These are phyloP conservation scores for Megaustenia siamemsis DNA, from an alignment of 2,888 invertebrate genomes.

Conservation along the genomic window DNA sequence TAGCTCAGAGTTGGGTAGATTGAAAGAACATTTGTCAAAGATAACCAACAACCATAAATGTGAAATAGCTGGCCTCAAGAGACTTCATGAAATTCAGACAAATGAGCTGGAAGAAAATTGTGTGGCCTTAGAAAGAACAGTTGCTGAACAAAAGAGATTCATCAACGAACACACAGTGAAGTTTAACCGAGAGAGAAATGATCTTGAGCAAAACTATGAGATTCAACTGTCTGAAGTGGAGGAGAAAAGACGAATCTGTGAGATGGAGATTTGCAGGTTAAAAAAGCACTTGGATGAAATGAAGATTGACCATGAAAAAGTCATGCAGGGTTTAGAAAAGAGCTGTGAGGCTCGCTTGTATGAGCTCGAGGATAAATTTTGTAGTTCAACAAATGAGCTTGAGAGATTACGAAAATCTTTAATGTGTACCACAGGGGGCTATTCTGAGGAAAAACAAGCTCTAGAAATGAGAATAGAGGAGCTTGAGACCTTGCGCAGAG, in stretches of 20 bases:
- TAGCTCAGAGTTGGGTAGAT: slow-evolving; percentile 45
- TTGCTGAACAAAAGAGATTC: slow-evolving; percentile 49
- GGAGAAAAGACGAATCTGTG: slow-evolving; percentile 55
- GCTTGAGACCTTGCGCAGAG: slow-evolving; percentile 48
- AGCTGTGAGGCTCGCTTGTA: slow-evolving; percentile 55
- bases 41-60: slow-evolving; percentile 50
- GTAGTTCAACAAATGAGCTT: slow-evolving; percentile 49
- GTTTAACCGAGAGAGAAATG: slow-evolving; percentile 52
- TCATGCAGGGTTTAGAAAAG: slow-evolving; percentile 52
- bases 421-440: slow-evolving; percentile 48
- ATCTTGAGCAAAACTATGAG: slow-evolving; percentile 56
- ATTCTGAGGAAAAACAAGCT: slow-evolving; percentile 37
- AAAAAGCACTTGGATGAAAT: slow-evolving; percentile 61
- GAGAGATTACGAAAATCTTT: slow-evolving; percentile 53
- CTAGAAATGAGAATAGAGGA: slow-evolving; percentile 54
- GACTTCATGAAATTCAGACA: slow-evolving; percentile 56
- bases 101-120: slow-evolving; percentile 57
- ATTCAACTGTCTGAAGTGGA: slow-evolving; percentile 59
- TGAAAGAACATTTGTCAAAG: slow-evolving; percentile 56
- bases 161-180: slow-evolving; percentile 49
- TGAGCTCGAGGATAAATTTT: slow-evolving; percentile 59
- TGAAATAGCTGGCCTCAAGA: slow-evolving; percentile 55
- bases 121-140: slow-evolving; percentile 52
- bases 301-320: slow-evolving; percentile 56
- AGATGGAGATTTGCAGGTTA: slow-evolving; percentile 54